These are phyloP conservation scores for Hippocampus comes DNA, from an alignment of 2,113 vertebrate species.

Conservation along the genomic window DNA sequence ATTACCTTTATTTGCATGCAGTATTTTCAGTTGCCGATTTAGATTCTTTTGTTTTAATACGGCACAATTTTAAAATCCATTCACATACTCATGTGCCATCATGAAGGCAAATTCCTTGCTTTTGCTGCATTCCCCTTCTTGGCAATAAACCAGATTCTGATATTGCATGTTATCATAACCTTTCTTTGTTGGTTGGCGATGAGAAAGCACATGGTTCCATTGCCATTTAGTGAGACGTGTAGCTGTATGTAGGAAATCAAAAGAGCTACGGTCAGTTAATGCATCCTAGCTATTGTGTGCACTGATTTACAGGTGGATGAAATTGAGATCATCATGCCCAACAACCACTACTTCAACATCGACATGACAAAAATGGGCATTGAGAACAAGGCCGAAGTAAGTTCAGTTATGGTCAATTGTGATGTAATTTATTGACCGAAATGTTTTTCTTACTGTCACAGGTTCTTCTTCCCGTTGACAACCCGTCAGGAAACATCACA, in stretches of 20 bases:
- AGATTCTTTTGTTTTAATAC: no score
- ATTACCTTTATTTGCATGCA: no score
- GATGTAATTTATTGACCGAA: not conserved
- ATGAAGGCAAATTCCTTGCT: no score
- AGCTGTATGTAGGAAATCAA: not conserved
- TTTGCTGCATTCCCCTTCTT: no score
- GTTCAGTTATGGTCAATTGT: constrained; percentile 16
- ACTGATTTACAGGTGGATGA: constrained; percentile 79
- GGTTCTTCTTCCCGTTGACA: constrained; percentile 86
- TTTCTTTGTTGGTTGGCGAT: not conserved
- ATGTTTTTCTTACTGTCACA: constrained; percentile 39
- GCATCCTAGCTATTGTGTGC: not conserved
- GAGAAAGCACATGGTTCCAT: not conserved
- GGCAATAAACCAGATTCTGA: no score
- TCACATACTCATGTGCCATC: no score
- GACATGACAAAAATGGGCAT: constrained; percentile 92
- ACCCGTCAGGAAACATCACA: constrained; percentile 86
- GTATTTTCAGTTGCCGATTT: no score
- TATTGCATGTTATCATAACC: not conserved
- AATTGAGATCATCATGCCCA: constrained; percentile 87
- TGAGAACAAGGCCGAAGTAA: constrained; percentile 87
- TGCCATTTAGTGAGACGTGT: not conserved
- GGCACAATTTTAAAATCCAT: no score
- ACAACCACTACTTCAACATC: constrained; percentile 85
- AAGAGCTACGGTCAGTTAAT: not conserved